These are phyloP conservation scores for Chrosomus eos DNA, from an alignment of 2,797 vertebrate genomes.

Conservation along the genomic window DNA sequence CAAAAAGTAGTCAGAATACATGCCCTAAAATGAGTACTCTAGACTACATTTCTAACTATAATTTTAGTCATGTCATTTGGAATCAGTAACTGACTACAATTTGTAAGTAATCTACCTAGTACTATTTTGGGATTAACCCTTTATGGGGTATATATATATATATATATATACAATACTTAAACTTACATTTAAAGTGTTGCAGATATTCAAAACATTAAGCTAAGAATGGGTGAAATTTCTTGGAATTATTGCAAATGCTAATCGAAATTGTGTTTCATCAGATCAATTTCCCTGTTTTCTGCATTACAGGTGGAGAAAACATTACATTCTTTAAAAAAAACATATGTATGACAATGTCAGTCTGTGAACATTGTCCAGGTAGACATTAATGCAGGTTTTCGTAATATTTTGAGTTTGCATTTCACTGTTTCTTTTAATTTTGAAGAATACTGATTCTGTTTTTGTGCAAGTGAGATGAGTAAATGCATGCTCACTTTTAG, in stretches of 20 bases:
- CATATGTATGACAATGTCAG: background rate
- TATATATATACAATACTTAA: background rate
- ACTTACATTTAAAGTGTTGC: background rate
- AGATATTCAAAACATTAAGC: background rate
- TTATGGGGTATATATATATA: background rate
- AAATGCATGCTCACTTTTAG: background rate
- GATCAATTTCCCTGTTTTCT: slow-evolving; percentile 52
- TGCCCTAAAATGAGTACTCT: no score
- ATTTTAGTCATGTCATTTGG: no score
- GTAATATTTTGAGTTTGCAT: background rate
- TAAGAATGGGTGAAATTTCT: background rate
- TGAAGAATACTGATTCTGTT: no score
- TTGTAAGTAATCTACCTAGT: no score
- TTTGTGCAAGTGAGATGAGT: background rate
- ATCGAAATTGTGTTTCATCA: slow-evolving; percentile 50
- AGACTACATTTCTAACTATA: no score
- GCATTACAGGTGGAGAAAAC: slow-evolving; percentile 31
- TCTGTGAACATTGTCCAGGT: background rate
- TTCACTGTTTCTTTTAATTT: no score
- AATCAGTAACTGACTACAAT: no score
- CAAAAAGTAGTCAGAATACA: no score
- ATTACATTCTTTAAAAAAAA: background rate
- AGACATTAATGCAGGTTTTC: background rate
- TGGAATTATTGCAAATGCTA: background rate
- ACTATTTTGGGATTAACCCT: no score